phyloP scores from a whole-genome alignment of 2,888 invertebrate species.

The Morpho deidamia region DNA sequence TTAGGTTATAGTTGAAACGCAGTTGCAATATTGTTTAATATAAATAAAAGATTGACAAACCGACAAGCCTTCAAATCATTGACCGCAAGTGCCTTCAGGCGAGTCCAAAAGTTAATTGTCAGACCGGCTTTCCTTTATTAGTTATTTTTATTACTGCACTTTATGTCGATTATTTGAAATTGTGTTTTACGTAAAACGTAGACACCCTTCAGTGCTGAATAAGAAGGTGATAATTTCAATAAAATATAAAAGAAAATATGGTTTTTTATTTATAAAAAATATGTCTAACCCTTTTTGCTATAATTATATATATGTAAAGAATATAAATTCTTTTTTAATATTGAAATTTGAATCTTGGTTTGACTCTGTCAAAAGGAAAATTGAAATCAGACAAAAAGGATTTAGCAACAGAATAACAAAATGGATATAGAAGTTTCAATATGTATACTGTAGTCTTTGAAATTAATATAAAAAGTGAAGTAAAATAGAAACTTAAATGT shows the following conservation, averaged over 20 bases:
- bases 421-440: no score
- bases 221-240: slow-evolving; percentile 75
- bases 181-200: slow-evolving; percentile 75
- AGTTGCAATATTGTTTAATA: not conserved
- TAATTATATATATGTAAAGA: no score
- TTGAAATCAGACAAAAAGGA: no score
- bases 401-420: no score
- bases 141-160: slow-evolving; percentile 28
- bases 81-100: slow-evolving; percentile 73
- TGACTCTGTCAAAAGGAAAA: no score
- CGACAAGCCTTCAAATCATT: slow-evolving; percentile 47
- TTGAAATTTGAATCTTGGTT: no score
- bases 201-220: slow-evolving; percentile 71
- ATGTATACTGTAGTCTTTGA: no score
- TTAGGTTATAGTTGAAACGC: not conserved
- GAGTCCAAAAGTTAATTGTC: slow-evolving; percentile 49
- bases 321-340: no score
- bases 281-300: not conserved
- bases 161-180: slow-evolving; percentile 56
- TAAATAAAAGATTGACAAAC: slow-evolving; percentile 41
- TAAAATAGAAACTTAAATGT: no score
- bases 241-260: slow-evolving; percentile 54
- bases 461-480: no score
- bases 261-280: slow-evolving; percentile 32
- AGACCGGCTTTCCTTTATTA: slow-evolving; percentile 44